Percentiles rank a stretch among this genome's conserved stretches.
phyloP scores from a whole-genome alignment of 2,113 vertebrate genomes.

The Cyphomyrus plagiostoma region DNA sequence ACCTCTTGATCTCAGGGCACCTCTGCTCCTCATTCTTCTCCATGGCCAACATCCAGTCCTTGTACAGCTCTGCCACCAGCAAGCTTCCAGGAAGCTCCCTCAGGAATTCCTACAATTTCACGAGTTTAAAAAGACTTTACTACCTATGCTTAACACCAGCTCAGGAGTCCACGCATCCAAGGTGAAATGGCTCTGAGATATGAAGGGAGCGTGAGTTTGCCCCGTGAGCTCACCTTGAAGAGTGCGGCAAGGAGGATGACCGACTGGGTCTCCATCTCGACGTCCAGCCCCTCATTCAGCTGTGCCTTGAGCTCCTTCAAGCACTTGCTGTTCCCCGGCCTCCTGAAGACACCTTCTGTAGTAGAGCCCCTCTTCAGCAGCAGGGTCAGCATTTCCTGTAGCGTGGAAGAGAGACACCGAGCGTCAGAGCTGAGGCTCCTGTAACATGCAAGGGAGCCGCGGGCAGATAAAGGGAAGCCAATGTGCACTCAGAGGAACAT shows the following conservation, averaged over 20 bases:
- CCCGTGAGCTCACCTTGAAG: constrained; percentile 70
- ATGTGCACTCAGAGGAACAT: neutral
- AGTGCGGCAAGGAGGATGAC: constrained; percentile 77
- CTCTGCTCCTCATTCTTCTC: constrained; percentile 59
- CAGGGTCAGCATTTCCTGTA: constrained; percentile 74
- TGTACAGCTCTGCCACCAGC: constrained; percentile 68
- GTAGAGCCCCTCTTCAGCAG: constrained; percentile 74
- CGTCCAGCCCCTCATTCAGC: constrained; percentile 64
- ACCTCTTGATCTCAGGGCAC: constrained; percentile 70
- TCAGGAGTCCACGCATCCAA: neutral
- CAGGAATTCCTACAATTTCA: constrained; percentile 75
- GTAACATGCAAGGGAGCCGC: neutral
- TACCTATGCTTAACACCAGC: neutral
- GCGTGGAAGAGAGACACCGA: neutral
- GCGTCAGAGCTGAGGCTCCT: neutral
- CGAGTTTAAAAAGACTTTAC: neutral
- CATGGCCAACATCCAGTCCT: constrained; percentile 75
- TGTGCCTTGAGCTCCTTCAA: constrained; percentile 77
- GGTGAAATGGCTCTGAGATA: neutral
- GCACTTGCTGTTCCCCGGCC: constrained; percentile 73
- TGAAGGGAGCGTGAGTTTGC: neutral
- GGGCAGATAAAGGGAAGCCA: neutral
- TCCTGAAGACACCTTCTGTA: constrained; percentile 88
- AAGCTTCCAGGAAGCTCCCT: constrained; percentile 82
- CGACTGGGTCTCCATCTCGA: constrained; percentile 66